These are phyloP conservation scores for Cerceris rybyensis DNA, from an alignment of 2,888 invertebrate genomes.

Conservation along the genomic window DNA sequence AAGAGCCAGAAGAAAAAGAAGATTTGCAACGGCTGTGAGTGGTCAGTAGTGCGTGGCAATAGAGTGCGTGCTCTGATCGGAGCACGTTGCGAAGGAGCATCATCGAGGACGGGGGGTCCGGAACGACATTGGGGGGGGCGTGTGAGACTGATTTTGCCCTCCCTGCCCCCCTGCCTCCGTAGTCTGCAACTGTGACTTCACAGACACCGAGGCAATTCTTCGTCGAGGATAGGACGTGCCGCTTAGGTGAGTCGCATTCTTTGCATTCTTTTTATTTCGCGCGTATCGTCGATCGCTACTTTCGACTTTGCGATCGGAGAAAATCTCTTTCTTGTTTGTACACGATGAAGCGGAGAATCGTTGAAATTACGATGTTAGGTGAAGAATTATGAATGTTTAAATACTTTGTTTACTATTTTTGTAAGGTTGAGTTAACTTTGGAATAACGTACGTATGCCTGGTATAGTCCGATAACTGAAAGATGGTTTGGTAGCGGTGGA, in stretches of 20 bases:
- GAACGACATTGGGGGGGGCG: slow-evolving; percentile 66
- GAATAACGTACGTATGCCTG: slow-evolving; percentile 46
- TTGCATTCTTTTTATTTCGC: slow-evolving; percentile 20
- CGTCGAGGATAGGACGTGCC: slow-evolving; percentile 50
- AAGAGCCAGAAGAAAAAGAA: background rate
- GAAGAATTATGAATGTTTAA: background rate
- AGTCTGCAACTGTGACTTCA: slow-evolving; percentile 36
- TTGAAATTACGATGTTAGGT: background rate
- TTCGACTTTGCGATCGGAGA: no score
- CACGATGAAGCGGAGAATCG: background rate
- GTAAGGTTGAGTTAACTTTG: slow-evolving; percentile 32
- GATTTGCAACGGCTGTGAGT: slow-evolving; percentile 39
- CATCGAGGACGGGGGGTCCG: slow-evolving; percentile 54
- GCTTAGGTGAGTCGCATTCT: slow-evolving; percentile 57
- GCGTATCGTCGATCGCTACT: background rate
- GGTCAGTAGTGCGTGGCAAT: slow-evolving; percentile 30
- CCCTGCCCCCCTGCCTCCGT: slow-evolving; percentile 51
- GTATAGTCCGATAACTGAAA: background rate
- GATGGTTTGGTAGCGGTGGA: no score
- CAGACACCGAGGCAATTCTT: slow-evolving; percentile 30
- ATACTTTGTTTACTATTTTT: slow-evolving; percentile 13
- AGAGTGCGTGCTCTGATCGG: slow-evolving; percentile 47
- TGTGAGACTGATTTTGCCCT: slow-evolving; percentile 67
- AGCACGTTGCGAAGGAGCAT: slow-evolving; percentile 42
- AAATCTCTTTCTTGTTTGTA: background rate